phyloP scores from a whole-genome alignment of 1,140 invertebrate genomes.

The Halictus rubicundus region DNA sequence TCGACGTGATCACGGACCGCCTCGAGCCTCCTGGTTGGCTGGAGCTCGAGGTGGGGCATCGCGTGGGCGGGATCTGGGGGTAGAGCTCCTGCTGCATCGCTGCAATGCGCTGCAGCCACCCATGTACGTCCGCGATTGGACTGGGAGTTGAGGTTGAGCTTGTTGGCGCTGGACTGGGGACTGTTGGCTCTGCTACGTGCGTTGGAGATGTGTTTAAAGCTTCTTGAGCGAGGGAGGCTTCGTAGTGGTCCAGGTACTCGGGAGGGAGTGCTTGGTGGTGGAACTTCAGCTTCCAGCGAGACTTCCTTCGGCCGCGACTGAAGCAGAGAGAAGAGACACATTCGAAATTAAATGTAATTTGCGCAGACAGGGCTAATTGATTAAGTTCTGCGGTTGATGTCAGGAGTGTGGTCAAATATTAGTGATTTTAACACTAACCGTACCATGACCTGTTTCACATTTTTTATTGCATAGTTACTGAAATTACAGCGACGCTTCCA shows the following conservation, averaged over 20 bases:
- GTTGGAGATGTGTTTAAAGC: slow-evolving; percentile 70
- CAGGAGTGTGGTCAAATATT: too few species aligned
- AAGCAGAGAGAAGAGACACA: slow-evolving; percentile 42
- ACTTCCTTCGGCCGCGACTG: slow-evolving; percentile 83
- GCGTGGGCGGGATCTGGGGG: slow-evolving; percentile 55
- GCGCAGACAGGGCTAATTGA: too few species aligned
- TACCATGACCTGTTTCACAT: too few species aligned
- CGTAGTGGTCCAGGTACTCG: slow-evolving; percentile 90
- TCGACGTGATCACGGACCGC: slow-evolving; percentile 73
- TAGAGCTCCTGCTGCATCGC: slow-evolving; percentile 83
- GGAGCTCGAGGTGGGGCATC: slow-evolving; percentile 33
- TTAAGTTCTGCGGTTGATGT: too few species aligned
- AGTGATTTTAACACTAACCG: too few species aligned
- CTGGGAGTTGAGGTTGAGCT: slow-evolving; percentile 74
- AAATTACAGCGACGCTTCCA: too few species aligned
- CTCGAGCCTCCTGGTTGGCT: slow-evolving; percentile 44
- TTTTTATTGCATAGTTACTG: too few species aligned
- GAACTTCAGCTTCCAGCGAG: slow-evolving; percentile 89
- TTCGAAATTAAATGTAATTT: neutral
- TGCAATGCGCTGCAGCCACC: slow-evolving; percentile 87
- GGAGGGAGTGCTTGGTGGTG: slow-evolving; percentile 90
- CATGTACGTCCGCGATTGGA: slow-evolving; percentile 82
- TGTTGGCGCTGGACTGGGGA: slow-evolving; percentile 64
- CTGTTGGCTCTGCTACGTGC: slow-evolving; percentile 50
- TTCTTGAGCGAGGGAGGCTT: slow-evolving; percentile 84